Evolutionary conservation across 2,113 vertebrate species (phyloP), one percentile per base, ranked within the genome.

Genomic region (Engraulis encrasicolus): DNA sequence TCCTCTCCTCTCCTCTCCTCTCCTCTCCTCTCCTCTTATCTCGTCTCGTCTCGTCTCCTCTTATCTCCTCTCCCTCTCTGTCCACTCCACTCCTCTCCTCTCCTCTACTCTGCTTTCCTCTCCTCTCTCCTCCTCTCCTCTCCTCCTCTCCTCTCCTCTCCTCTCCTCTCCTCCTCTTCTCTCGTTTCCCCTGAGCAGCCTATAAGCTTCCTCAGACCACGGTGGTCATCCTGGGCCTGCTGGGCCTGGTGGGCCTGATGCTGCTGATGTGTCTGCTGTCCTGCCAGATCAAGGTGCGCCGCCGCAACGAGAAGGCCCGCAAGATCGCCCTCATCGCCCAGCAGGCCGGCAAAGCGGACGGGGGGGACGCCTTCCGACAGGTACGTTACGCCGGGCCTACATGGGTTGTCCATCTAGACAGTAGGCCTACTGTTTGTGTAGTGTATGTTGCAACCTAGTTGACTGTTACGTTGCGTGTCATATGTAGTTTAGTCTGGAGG

Each of bases 331-430:
- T 94, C 50, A 48, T 95, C 7, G 94, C 95, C 52, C 91, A 95
- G 88, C 92, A 94, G 88, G 89, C 94, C 0, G 90, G 91, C 83
- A 95, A 94, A 54, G 79, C 89, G 1, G 93, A 94, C 0, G 95
- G 94, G 23, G 95, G 94, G 23, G 92, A 95, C 0, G 83, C 92
- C 20, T 95, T 95, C 89, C 89, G 94, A 92, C 93, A 95, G 93
- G 95, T 95, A 92, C 88, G 50, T n/a, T n/a, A n/a, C n/a, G n/a
- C n/a, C n/a, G 19, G 78, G 34, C 37, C 2, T 5, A 19, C 34
- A 38, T 3, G 40, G 40, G 3, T 9, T 9, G 9, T 45, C 40
- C 40, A 45, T 45, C 40, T 9, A 3, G 40, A 45, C n/a, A n/a
- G n/a, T n/a, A n/a, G n/a, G n/a, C n/a, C n/a, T n/a, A n/a, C n/a